phyloP scores from a whole-genome alignment of 1,140 invertebrate genomes.

The Argopecten irradians region DNA sequence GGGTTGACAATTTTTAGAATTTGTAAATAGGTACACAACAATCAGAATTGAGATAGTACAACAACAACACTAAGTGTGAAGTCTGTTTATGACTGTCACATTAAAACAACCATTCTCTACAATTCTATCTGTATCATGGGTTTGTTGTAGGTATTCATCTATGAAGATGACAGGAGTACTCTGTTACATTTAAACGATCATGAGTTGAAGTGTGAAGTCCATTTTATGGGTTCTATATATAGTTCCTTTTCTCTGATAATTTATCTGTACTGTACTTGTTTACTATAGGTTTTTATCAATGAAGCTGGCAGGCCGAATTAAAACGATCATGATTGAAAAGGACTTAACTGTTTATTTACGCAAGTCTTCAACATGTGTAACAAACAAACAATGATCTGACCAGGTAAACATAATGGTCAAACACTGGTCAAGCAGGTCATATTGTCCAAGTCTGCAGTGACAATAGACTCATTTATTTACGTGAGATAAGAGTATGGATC shows the following conservation, averaged over 20 bases:
- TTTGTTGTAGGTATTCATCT: too few relatives aligned
- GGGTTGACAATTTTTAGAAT: too few relatives aligned
- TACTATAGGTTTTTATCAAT: not conserved
- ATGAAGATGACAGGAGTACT: too few relatives aligned
- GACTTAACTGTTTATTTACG: constrained; percentile 7
- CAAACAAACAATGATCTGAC: not conserved
- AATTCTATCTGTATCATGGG: too few relatives aligned
- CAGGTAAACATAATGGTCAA: not conserved
- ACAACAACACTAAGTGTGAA: too few relatives aligned
- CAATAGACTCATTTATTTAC: constrained; percentile 10
- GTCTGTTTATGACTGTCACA: too few relatives aligned
- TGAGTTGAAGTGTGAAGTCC: not conserved
- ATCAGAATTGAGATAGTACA: too few relatives aligned
- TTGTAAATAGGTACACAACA: too few relatives aligned
- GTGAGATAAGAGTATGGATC: not conserved
- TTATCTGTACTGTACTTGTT: not conserved
- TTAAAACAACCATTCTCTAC: too few relatives aligned
- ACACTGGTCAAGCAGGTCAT: not conserved
- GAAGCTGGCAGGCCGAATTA: not conserved
- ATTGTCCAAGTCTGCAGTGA: not conserved
- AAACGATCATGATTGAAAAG: not conserved
- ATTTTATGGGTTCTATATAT: not conserved
- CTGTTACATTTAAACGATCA: too few relatives aligned
- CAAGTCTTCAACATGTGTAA: not conserved
- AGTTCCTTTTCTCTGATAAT: not conserved